Percentiles rank a stretch among this genome's conserved stretches.
Conservation (phyloP, 1,140 invertebrate species). For the Drosophila kurseongensis region DNA sequence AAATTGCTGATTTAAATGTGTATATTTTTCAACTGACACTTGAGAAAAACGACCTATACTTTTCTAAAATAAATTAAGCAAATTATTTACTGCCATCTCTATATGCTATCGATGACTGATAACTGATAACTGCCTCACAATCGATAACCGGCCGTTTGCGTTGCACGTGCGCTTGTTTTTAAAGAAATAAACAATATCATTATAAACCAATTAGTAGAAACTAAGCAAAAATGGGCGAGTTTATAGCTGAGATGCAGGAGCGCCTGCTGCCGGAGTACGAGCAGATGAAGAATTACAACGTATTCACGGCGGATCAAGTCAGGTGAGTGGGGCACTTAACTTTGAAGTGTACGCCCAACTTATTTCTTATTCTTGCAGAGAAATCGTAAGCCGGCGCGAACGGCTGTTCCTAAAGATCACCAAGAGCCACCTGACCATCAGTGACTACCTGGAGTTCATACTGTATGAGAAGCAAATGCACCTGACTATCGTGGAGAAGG, state of each 20-base stretch:
- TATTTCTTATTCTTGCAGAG: slow-evolving; percentile 32
- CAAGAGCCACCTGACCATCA: slow-evolving; percentile 53
- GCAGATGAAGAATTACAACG: slow-evolving; percentile 61
- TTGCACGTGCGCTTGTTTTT: slow-evolving; percentile 40
- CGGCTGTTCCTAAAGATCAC: slow-evolving; percentile 58
- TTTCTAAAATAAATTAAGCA: neutral
- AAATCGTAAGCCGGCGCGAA: slow-evolving; percentile 65
- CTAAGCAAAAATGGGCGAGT: slow-evolving; percentile 60
- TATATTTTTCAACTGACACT: no score
- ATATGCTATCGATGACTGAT: neutral
- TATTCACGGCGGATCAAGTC: slow-evolving; percentile 73
- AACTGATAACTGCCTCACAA: neutral
- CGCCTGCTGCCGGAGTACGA: slow-evolving; percentile 77
- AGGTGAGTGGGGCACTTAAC: slow-evolving; percentile 38
- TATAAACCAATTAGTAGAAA: neutral
- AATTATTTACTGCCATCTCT: neutral
- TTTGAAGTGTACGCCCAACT: neutral
- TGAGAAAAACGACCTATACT: no score
- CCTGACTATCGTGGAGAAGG: slow-evolving; percentile 64
- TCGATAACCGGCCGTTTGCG: slow-evolving; percentile 22
- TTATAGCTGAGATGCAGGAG: slow-evolving; percentile 77
- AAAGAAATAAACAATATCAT: slow-evolving; percentile 46
- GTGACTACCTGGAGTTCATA: slow-evolving; percentile 74
- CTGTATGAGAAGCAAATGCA: slow-evolving; percentile 74
- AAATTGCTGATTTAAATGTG: no score